These are phyloP conservation scores for Mythimna lalbum DNA, from an alignment of 2,888 invertebrate species.

Conservation along the genomic window DNA sequence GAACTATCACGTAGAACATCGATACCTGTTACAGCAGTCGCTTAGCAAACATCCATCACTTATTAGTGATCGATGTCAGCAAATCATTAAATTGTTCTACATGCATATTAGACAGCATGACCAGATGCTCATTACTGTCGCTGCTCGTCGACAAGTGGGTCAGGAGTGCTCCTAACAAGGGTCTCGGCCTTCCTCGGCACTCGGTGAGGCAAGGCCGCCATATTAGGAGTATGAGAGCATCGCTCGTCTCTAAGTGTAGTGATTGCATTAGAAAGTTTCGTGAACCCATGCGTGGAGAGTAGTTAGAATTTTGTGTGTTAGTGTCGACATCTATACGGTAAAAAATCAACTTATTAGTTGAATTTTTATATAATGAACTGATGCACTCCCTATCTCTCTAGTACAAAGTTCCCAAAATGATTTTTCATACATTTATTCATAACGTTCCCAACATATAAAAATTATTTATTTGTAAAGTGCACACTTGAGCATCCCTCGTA, in stretches of 20 bases:
- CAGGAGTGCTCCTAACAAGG: slow-evolving; percentile 52
- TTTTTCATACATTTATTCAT: no score
- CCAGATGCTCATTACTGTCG: slow-evolving; percentile 6
- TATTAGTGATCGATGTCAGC: no score
- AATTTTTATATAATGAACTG: neutral
- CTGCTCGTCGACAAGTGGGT: slow-evolving; percentile 34
- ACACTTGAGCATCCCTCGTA: no score
- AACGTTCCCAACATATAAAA: no score
- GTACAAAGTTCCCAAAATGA: no score
- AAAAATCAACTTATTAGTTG: neutral
- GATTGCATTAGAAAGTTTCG: slow-evolving; percentile 31
- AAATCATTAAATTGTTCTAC: slow-evolving; percentile 3
- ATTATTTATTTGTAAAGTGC: no score
- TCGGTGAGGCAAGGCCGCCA: slow-evolving; percentile 45
- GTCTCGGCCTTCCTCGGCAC: slow-evolving; percentile 38
- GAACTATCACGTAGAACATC: neutral
- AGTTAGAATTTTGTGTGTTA: neutral
- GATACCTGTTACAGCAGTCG: neutral
- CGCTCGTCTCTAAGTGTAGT: slow-evolving; percentile 24
- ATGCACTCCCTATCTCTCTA: no score
- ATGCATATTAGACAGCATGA: slow-evolving; percentile 9
- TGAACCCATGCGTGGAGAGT: slow-evolving; percentile 5
- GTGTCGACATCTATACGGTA: slow-evolving; percentile 25
- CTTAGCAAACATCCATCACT: no score
- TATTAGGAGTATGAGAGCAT: slow-evolving; percentile 42